phyloP scores from a whole-genome alignment of 1,140 invertebrate genomes.

The Drosophila tristis region DNA sequence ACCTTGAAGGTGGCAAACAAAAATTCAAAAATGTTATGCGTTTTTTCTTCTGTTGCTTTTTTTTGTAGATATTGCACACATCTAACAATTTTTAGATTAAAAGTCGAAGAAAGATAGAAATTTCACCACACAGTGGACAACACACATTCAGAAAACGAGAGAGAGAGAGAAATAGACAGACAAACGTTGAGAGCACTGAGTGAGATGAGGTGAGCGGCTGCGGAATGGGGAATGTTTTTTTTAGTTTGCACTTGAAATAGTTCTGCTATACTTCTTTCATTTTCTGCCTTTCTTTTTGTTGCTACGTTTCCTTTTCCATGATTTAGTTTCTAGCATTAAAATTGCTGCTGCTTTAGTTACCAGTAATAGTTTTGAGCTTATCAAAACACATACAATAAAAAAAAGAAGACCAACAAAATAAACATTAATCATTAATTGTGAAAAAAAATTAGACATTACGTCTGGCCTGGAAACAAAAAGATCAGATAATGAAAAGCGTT shows the following conservation, averaged over 20 bases:
- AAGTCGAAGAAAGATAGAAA: slow-evolving; percentile 33
- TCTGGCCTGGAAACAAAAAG: slow-evolving; percentile 1
- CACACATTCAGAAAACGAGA: too few relatives aligned
- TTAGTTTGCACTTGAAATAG: slow-evolving; percentile 73
- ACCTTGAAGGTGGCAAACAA: slow-evolving; percentile 66
- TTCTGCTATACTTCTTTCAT: slow-evolving; percentile 26
- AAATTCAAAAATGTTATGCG: slow-evolving; percentile 36
- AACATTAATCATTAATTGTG: slow-evolving; percentile 58
- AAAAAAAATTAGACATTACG: slow-evolving; percentile 28
- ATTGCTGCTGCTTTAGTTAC: slow-evolving; percentile 16
- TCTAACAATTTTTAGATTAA: slow-evolving; percentile 39
- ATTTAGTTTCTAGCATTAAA: slow-evolving; percentile 12
- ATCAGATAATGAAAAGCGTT: slow-evolving; percentile 8
- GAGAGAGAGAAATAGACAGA: too few relatives aligned
- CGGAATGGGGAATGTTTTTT: slow-evolving; percentile 13
- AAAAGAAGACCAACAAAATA: slow-evolving; percentile 26
- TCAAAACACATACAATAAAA: too few relatives aligned
- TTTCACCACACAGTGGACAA: slow-evolving; percentile 12
- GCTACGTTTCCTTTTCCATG: slow-evolving; percentile 7
- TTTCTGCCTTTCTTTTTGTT: slow-evolving; percentile 9
- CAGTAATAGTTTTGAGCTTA: slow-evolving; percentile 62
- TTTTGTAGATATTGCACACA: slow-evolving; percentile 24
- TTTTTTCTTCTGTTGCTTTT: slow-evolving; percentile 19
- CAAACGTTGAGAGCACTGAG: not conserved
- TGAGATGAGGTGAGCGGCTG: slow-evolving; percentile 43